phyloP scores from a whole-genome alignment of 2,113 vertebrate genomes.

The Cisticola juncidis region DNA sequence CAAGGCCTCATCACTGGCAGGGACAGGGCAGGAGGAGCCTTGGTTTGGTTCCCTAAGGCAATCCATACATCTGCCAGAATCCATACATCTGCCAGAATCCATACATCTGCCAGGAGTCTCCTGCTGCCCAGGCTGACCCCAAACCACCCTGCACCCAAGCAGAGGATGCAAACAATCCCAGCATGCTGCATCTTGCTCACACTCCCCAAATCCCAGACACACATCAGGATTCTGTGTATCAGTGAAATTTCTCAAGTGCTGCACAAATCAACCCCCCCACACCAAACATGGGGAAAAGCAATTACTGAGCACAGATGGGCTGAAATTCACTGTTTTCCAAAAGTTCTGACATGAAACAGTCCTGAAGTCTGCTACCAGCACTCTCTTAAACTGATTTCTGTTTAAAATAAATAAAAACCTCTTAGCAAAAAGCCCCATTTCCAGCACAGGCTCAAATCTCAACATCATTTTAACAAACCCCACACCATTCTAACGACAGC shows the following conservation, averaged over 20 bases:
- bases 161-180: not conserved
- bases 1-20: not conserved
- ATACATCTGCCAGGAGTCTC: not conserved
- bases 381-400: not conserved
- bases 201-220: not conserved
- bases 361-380: not conserved
- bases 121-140: not conserved
- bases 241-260: not conserved
- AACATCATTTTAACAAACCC: not conserved
- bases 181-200: not conserved
- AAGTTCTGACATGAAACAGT: not conserved
- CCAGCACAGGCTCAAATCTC: not conserved
- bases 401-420: not conserved
- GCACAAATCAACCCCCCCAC: not conserved
- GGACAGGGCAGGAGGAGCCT: not conserved
- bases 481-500: fast-evolving
- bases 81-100: too few relatives aligned
- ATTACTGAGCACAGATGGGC: not conserved
- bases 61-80: not conserved
- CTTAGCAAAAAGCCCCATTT: not conserved
- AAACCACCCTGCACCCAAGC: not conserved
- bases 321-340: fast-evolving
- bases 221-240: fast-evolving
- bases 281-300: not conserved
- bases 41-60: not conserved